Evolutionary conservation across 1,140 invertebrate genomes (phyloP), one percentile per base, ranked within the genome.

Genomic region (Bactericera cockerelli): DNA sequence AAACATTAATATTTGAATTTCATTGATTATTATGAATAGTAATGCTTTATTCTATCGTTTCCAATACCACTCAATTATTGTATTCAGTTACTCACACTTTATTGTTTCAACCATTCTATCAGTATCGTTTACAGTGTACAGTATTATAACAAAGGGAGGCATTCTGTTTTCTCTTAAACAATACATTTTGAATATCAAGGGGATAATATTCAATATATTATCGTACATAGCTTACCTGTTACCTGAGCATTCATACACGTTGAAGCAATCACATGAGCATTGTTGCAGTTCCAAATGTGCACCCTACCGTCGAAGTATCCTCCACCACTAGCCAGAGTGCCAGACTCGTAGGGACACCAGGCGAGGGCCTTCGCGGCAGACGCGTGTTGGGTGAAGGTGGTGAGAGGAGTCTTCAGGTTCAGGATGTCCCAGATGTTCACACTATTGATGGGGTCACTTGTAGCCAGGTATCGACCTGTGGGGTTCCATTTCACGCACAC

Each of bases 271-370:
- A 49, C 22, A 10, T 49, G 4, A 8, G 8, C 42, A n/a, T 22
- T 49, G 22, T 49, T 49, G 19, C 42, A 49, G 22, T 49, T 49
- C 42, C 42, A 49, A 8, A 49, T 16, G 22, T 49, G 42, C 6
- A 49, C n/a, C 22, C 19, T 49, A 16, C 42, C 42, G 19, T 49
- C 42, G n/a, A 49, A 49, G 19, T 49, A 49, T 49, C 42, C 42
- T 19, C 42, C 42, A 8, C 42, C 42, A 19, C n/a, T 49, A 3
- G 42, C 42, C n/a, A 49, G 22, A n/a, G 8, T 19, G 19, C 22
- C 22, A 6, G n/a, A 19, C 22, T 49, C 42, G 19, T 49, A 49
- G 6, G 42, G 42, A 49, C 42, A 49, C 42, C 42, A 49, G 3
- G 42, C 42, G 8, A 49, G 19, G 19, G 8, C 42, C 19, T 49